Evolutionary conservation across 1,140 invertebrate genomes (phyloP).

Genomic region (Saccostrea echinata): DNA sequence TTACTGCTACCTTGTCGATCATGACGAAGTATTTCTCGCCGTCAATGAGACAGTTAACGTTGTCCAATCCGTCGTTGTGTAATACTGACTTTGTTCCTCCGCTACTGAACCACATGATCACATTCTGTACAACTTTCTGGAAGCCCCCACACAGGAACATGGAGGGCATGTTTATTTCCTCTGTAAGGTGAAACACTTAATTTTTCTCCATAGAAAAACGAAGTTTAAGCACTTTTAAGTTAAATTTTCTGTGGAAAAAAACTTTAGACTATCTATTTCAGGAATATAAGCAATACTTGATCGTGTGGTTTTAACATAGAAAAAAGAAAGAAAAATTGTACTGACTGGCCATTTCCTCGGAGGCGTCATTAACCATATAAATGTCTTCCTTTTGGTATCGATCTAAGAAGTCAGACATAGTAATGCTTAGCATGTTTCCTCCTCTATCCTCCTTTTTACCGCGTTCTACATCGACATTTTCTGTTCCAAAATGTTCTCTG

Average conservation of each 20-base stretch:
- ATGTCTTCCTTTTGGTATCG: conserved; percentile 71
- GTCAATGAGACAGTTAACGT: conserved; percentile 77
- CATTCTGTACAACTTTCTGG: conserved; percentile 64
- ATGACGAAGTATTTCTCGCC: conserved; percentile 77
- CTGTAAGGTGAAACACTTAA: conserved; percentile 60
- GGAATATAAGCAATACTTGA: too few species aligned
- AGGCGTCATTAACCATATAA: conserved; percentile 76
- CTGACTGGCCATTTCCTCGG: conserved; percentile 65
- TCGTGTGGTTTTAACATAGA: too few species aligned
- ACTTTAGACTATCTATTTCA: too few species aligned
- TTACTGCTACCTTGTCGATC: conserved; percentile 66
- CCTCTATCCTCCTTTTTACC: conserved; percentile 76
- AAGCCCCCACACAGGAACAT: conserved; percentile 74
- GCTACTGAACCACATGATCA: conserved; percentile 78
- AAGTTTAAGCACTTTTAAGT: too few species aligned
- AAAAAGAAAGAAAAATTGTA: not conserved
- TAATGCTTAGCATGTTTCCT: conserved; percentile 58
- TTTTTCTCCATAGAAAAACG: too few species aligned
- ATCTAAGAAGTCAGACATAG: conserved; percentile 72
- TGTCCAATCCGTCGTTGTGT: conserved; percentile 79
- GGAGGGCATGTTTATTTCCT: conserved; percentile 70
- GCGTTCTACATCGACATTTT: conserved; percentile 71
- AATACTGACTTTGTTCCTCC: conserved; percentile 78
- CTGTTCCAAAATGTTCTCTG: conserved; percentile 65
- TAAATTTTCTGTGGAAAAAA: too few species aligned